Percentiles rank a stretch among this genome's conserved stretches.
These are phyloP conservation scores for Danio tinwini DNA, from an alignment of 2,797 vertebrate genomes.

Conservation along the genomic window DNA sequence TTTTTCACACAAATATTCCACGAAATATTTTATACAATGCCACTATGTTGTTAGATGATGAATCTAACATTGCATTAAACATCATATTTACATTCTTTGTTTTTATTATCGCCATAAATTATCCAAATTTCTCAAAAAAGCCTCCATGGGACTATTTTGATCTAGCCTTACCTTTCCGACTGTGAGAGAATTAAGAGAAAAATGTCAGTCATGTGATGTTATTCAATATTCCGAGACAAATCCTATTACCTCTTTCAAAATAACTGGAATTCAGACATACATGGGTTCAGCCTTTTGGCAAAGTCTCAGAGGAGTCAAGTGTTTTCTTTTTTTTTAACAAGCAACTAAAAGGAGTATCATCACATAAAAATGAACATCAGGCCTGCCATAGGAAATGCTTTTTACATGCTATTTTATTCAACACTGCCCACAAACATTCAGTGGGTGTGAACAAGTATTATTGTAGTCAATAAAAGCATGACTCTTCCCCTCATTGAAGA, in stretches of 20 bases:
- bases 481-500: too few species aligned
- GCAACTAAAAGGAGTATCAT: not conserved
- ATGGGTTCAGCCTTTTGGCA: not conserved
- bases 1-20: not conserved
- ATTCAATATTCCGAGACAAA: slow-evolving; percentile 46
- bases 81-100: not conserved
- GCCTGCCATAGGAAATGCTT: not conserved
- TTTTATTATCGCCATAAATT: not conserved
- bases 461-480: too few species aligned
- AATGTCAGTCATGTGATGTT: slow-evolving; percentile 53
- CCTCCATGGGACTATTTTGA: slow-evolving; percentile 16
- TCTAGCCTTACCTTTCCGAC: slow-evolving; percentile 8
- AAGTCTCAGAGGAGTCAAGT: not conserved
- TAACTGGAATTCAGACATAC: slow-evolving; percentile 42
- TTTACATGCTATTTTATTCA: not conserved
- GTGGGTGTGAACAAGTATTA: too few species aligned
- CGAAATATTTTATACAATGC: not conserved
- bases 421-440: not conserved
- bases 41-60: not conserved
- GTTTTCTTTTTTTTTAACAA: not conserved
- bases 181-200: slow-evolving; percentile 27
- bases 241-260: slow-evolving; percentile 52
- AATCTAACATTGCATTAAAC: not conserved
- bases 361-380: not conserved
- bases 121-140: slow-evolving; percentile 19